A percentile compares a stretch with the other conserved stretches of the same genome.
Evolutionary conservation across 35 echinoderm and acorn worm species (phyloP).

Genomic region (Heliocidaris erythrogramma): DNA sequence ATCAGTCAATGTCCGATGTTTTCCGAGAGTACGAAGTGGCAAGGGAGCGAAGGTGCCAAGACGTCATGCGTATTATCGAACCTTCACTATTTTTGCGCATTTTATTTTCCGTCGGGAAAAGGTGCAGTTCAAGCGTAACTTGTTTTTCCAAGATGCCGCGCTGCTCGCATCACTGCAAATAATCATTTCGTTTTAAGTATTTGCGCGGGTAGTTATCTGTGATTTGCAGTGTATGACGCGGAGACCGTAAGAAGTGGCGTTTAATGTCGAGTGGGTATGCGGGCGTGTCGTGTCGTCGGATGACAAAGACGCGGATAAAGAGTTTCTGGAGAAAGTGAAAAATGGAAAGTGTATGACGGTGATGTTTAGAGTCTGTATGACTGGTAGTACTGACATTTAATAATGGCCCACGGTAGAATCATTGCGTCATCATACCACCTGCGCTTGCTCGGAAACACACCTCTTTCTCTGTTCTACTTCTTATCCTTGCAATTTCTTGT

Average conservation of each 20-base stretch:
- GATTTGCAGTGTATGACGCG: neutral
- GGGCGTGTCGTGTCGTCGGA: neutral
- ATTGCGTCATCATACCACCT: slow-evolving; percentile 9
- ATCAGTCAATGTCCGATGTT: neutral
- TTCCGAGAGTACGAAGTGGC: neutral
- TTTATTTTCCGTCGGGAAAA: neutral
- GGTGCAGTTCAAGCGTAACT: neutral
- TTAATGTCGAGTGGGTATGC: neutral
- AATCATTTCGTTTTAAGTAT: neutral
- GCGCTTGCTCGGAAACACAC: neutral
- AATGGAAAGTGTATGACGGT: neutral
- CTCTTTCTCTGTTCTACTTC: neutral
- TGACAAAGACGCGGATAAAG: neutral
- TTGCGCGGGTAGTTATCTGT: neutral
- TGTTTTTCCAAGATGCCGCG: neutral
- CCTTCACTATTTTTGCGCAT: neutral
- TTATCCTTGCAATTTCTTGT: neutral
- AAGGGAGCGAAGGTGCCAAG: neutral
- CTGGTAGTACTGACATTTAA: neutral
- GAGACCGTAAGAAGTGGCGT: neutral
- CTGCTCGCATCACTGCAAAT: neutral
- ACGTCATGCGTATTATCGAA: neutral
- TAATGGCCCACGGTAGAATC: neutral
- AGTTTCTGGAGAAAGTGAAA: neutral
- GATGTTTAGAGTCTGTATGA: slow-evolving; percentile 4